These are phyloP conservation scores for Austrofundulus limnaeus DNA, from an alignment of 2,113 vertebrate species.

Conservation along the genomic window DNA sequence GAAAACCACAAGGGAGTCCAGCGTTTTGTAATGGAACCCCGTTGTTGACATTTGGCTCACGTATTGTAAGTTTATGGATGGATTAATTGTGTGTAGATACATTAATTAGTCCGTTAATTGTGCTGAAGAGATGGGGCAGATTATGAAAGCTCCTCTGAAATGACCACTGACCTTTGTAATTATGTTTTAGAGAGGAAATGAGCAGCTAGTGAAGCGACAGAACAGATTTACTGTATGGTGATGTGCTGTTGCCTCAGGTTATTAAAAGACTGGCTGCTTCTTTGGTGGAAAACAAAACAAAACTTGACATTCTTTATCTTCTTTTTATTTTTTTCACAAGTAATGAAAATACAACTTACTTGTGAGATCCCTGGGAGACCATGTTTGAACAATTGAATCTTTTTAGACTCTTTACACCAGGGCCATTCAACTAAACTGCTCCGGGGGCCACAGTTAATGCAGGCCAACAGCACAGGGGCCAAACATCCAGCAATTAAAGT, in stretches of 20 bases:
- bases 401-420: not conserved
- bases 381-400: constrained; percentile 5
- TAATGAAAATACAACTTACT: constrained; percentile 23
- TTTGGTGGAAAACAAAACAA: constrained; percentile 52
- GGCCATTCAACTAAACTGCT: too few species aligned
- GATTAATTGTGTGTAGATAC: constrained; percentile 37
- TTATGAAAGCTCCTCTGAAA: constrained; percentile 50
- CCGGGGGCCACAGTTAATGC: too few species aligned
- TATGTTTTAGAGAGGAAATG: constrained; percentile 51
- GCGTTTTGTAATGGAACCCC: constrained; percentile 8
- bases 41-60: constrained; percentile 31
- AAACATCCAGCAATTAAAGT: too few species aligned
- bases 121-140: constrained; percentile 50
- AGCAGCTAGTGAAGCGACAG: constrained; percentile 45
- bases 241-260: constrained; percentile 69
- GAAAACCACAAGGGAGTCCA: not conserved
- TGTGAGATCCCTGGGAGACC: not conserved
- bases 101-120: constrained; percentile 62
- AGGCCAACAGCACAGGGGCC: too few species aligned
- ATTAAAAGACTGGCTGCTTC: constrained; percentile 60
- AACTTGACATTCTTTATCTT: constrained; percentile 42
- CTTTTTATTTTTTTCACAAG: constrained; percentile 64
- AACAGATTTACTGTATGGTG: constrained; percentile 70
- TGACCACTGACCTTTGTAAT: constrained; percentile 66
- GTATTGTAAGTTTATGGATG: constrained; percentile 14